Percentiles rank a stretch among this genome's conserved stretches.
Conservation (phyloP, 1,140 invertebrate species). For the Lepidostoma basale region DNA sequence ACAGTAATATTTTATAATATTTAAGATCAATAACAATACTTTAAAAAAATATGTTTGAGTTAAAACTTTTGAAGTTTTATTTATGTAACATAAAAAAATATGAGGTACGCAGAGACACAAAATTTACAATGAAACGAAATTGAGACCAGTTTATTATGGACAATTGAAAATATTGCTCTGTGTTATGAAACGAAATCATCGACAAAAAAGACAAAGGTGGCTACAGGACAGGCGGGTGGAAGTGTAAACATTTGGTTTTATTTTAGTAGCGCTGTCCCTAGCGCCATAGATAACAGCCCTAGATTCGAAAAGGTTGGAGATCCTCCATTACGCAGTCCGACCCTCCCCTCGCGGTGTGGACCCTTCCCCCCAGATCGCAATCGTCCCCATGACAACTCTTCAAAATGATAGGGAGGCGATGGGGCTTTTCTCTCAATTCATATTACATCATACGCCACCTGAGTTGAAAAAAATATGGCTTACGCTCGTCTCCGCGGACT, state of each 20-base stretch:
- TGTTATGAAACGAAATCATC: too few relatives aligned
- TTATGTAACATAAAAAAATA: too few relatives aligned
- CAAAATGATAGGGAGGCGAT: slow-evolving; percentile 30
- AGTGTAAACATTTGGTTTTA: background rate
- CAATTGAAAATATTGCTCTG: too few relatives aligned
- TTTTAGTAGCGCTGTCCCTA: background rate
- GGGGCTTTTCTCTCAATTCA: slow-evolving; percentile 42
- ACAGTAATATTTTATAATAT: too few relatives aligned
- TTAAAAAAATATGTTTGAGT: too few relatives aligned
- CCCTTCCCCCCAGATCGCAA: slow-evolving; percentile 20
- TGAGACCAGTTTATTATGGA: too few relatives aligned
- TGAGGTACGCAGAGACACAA: too few relatives aligned
- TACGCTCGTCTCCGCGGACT: slow-evolving; percentile 33
- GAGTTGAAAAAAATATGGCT: slow-evolving; percentile 44
- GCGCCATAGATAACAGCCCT: slow-evolving; percentile 10
- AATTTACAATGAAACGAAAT: too few relatives aligned
- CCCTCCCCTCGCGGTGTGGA: background rate
- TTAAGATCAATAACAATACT: too few relatives aligned
- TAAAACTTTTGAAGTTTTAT: too few relatives aligned
- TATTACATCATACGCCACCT: slow-evolving; percentile 46
- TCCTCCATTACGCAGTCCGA: slow-evolving; percentile 11
- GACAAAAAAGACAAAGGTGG: too few relatives aligned
- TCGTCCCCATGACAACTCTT: slow-evolving; percentile 40
- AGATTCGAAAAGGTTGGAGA: slow-evolving; percentile 13
- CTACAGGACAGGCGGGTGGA: background rate